A percentile compares a stretch with the other conserved stretches of the same genome.
phyloP scores from a whole-genome alignment of 2,113 vertebrate species.

The Neogobius melanostomus region DNA sequence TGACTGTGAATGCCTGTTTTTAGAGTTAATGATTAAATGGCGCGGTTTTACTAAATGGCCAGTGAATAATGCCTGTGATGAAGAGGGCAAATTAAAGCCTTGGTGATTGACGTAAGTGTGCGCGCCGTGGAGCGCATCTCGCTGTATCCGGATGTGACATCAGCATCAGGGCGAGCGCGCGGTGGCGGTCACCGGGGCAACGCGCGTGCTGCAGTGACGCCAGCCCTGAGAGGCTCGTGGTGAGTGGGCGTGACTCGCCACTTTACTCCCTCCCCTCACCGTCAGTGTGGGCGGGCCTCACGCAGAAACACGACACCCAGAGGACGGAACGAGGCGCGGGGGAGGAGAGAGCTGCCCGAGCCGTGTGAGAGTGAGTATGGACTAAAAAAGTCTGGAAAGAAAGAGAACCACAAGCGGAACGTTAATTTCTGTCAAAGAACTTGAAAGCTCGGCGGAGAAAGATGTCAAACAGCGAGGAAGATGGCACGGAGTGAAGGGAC shows the following conservation, averaged over 20 bases:
- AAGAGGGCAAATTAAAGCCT: slow-evolving; percentile 47
- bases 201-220: slow-evolving; percentile 76
- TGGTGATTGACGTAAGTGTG: slow-evolving; percentile 64
- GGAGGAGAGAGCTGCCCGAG: slow-evolving; percentile 61
- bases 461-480: slow-evolving; percentile 64
- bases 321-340: slow-evolving; percentile 62
- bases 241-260: slow-evolving; percentile 76
- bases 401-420: slow-evolving; percentile 46
- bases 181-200: slow-evolving; percentile 71
- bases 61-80: slow-evolving; percentile 43
- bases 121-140: slow-evolving; percentile 59
- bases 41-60: slow-evolving; percentile 28
- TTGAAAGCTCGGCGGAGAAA: slow-evolving; percentile 32
- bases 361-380: slow-evolving; percentile 63
- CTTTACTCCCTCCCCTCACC: slow-evolving; percentile 36
- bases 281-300: slow-evolving; percentile 73
- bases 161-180: slow-evolving; percentile 47
- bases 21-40: slow-evolving; percentile 40
- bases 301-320: slow-evolving; percentile 82
- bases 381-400: slow-evolving; percentile 71
- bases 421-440: slow-evolving; percentile 53
- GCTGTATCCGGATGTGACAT: slow-evolving; percentile 68
- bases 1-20: slow-evolving; percentile 29
- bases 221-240: slow-evolving; percentile 64
- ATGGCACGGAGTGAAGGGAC: slow-evolving; percentile 67